These are phyloP conservation scores for Phycodurus eques DNA, from an alignment of 2,113 vertebrate species.

Conservation along the genomic window DNA sequence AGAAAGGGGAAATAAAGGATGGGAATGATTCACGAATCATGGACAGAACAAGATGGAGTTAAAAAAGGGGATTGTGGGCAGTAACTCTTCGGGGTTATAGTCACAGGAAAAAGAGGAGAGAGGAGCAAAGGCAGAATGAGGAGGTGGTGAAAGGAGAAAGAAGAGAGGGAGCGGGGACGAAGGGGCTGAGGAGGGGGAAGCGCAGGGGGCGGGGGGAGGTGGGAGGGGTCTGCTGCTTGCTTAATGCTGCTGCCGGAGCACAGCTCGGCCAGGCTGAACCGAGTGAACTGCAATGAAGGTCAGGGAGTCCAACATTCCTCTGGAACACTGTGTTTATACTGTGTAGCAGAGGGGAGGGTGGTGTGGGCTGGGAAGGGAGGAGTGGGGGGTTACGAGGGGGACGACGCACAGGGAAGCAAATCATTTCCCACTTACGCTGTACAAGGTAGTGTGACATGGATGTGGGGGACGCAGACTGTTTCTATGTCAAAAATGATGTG, in stretches of 20 bases:
- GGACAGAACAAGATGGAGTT: constrained; percentile 4
- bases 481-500: not conserved
- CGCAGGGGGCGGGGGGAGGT: constrained; percentile 4
- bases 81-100: constrained; percentile 11
- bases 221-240: constrained; percentile 24
- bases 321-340: constrained; percentile 80
- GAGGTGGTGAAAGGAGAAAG: constrained; percentile 30
- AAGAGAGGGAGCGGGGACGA: constrained; percentile 30
- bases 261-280: constrained; percentile 77
- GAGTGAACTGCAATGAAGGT: constrained; percentile 77
- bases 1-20: not conserved
- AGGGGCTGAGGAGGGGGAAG: constrained; percentile 32
- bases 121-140: constrained; percentile 14
- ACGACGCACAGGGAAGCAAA: constrained; percentile 70
- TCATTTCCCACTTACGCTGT: constrained; percentile 59
- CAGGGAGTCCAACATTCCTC: constrained; percentile 83
- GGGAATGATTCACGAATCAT: not conserved
- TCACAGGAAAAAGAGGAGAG: constrained; percentile 8
- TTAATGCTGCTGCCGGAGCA: constrained; percentile 65
- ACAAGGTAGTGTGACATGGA: not conserved
- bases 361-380: not conserved
- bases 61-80: not conserved
- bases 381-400: constrained; percentile 59
- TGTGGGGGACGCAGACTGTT: not conserved
- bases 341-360: constrained; percentile 56